phyloP scores from a whole-genome alignment of 2,888 invertebrate species.

The Netelia inedita region DNA sequence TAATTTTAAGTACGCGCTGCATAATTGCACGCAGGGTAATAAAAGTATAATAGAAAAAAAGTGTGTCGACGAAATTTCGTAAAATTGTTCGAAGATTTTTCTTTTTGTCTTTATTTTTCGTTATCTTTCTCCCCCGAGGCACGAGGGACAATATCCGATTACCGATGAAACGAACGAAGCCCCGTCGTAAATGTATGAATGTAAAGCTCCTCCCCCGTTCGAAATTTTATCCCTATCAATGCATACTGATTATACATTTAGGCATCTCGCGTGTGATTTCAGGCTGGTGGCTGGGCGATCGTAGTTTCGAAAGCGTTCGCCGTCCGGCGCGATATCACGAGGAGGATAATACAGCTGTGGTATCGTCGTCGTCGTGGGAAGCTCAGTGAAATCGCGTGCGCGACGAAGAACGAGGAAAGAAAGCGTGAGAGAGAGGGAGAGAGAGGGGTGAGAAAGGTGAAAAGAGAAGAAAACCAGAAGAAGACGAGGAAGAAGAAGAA shows the following conservation, averaged over 20 bases:
- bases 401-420: conserved; percentile 13
- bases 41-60: not conserved
- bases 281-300: conserved; percentile 53
- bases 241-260: conserved; percentile 48
- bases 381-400: conserved; percentile 14
- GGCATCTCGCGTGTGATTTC: conserved; percentile 51
- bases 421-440: not conserved
- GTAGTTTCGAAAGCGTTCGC: conserved; percentile 9
- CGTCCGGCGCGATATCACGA: conserved; percentile 13
- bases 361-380: conserved; percentile 6
- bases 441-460: not conserved
- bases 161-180: not conserved
- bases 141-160: not conserved
- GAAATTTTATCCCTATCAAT: conserved; percentile 37
- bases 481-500: not conserved
- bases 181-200: conserved; percentile 4
- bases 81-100: too few relatives aligned
- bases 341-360: conserved; percentile 38
- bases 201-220: not conserved
- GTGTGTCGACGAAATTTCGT: too few relatives aligned
- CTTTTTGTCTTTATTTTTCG: not conserved
- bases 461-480: not conserved
- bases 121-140: too few relatives aligned
- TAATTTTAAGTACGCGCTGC: too few relatives aligned
- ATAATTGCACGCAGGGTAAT: not conserved